These are phyloP conservation scores for Pipistrellus kuhlii DNA, from an alignment of 2,797 vertebrate genomes.

Conservation along the genomic window DNA sequence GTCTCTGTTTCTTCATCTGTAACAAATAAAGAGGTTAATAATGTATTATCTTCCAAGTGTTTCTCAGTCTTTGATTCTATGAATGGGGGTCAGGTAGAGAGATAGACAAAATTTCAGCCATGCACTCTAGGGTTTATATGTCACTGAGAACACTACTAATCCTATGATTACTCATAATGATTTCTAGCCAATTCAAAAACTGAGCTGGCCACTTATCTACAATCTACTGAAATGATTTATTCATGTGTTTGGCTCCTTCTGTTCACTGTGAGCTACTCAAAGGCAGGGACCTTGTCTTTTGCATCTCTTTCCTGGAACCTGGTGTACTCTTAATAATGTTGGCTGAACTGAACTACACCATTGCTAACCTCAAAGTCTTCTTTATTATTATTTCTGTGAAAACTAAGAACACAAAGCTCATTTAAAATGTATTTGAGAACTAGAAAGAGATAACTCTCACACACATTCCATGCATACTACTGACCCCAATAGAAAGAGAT, in stretches of 20 bases:
- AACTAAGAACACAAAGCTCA: neutral
- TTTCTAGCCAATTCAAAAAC: neutral
- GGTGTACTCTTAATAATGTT: neutral
- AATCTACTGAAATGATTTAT: neutral
- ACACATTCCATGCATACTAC: neutral
- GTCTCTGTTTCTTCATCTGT: neutral
- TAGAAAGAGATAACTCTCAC: neutral
- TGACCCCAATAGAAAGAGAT: neutral
- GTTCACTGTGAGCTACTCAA: neutral
- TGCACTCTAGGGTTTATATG: neutral
- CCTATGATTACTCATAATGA: neutral
- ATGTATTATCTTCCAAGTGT: neutral
- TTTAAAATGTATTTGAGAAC: neutral
- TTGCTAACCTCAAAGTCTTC: slow-evolving; percentile 6
- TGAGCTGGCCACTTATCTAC: neutral
- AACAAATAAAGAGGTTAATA: neutral
- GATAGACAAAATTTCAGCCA: neutral
- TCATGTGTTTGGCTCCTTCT: neutral
- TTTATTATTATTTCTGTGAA: slow-evolving; percentile 10
- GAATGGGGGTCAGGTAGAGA: neutral
- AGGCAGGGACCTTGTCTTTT: neutral
- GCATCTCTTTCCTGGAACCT: neutral
- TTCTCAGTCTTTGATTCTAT: neutral
- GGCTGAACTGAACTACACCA: neutral
- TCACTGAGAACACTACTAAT: neutral